Base-by-base conservation (phyloP, 2,113 vertebrate genomes). In the Pluvianellus socialis region DNA sequence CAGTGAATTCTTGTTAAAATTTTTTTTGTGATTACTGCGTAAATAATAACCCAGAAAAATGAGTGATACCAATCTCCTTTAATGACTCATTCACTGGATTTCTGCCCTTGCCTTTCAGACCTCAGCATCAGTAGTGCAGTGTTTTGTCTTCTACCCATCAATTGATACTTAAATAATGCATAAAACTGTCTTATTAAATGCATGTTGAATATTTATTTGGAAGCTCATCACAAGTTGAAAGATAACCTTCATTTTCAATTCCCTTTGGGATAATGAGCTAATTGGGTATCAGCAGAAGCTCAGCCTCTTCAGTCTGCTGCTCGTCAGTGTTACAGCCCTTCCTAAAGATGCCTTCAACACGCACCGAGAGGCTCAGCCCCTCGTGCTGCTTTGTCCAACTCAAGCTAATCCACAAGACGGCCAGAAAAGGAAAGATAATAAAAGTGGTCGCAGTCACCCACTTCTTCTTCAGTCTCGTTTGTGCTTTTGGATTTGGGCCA, bases 211-310 rank as follows among this genome's bases (percentile, higher is more conserved):
- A 97, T 98, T 97, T 97, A 98, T 97, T 94, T 94, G 90, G 94
- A 75, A 86, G 96, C 96, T 97, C 96, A 95, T 97, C 83, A 93
- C 94, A 94, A 91, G 91, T 92, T 97, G 97, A 97, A 97, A 98
- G 95, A 96, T 96, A 95, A 97, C 96, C 96, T 97, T 98, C 97
- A 98, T 97, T 97, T 97, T 67, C 94, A 97, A 97, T 97, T 97
- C 97, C 92, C 96, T 98, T 97, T 98, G 96, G 96, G 92, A 94
- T 97, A 98, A 98, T 98, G 96, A 97, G 95, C 88, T 98, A 97
- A 97, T 97, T 98, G 96, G 96, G 87, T 45, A 96, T 93, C 87
- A 97, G 85, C 92, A 88, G 82, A 91, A 92, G 89, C 88, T 94
- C 94, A 94, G 93, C 18, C 90, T 94, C 74, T 38, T 70, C 93